Evolutionary conservation across 35 echinoderm and acorn worm species (phyloP), one percentile per base, ranked within the genome.

Genomic region (Lytechinus pictus): DNA sequence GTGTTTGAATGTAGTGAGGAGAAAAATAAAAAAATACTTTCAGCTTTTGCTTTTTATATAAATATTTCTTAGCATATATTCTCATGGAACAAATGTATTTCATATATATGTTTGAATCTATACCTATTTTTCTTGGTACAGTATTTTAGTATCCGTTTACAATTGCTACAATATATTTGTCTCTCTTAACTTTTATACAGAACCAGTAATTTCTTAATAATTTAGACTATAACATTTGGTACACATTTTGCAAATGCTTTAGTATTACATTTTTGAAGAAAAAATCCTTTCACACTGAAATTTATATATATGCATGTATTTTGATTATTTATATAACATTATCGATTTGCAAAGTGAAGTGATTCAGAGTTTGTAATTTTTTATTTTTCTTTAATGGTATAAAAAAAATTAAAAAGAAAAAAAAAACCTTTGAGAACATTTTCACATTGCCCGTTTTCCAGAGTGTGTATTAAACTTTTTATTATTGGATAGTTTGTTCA

Each of bases 301-400:
- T 93, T 93, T 93, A 93, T 93, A 93, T 93, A 93, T 93, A 93
- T 93, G 92, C 92, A 93, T 93, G 92, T 93, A 93, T 93, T 93
- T 93, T 93, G 53, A 93, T 93, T 93, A 93, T 93, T 93, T 93
- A 93, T 93, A 93, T 53, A 93, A 57, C 88, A 90, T 93, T 93
- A 93, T 93, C 92, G 53, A 93, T 55, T 93, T 93, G 28, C 29
- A 33, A 93, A 55, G 53, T 93, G 92, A 54, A 53, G 92, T 93
- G 92, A 93, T 93, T 93, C 92, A 93, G 92, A 93, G 92, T 93
- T 93, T 93, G 92, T 93, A 93, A 93, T 93, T 93, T 93, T 93
- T 93, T 93, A 93, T 93, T 93, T 93, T 93, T 93, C 92, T 93
- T 93, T 93, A 93, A 93, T 93, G 92, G 28, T 93, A 93, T 93